Conservation (phyloP, 1,140 invertebrate genomes). For the Hormaphis cornu region DNA sequence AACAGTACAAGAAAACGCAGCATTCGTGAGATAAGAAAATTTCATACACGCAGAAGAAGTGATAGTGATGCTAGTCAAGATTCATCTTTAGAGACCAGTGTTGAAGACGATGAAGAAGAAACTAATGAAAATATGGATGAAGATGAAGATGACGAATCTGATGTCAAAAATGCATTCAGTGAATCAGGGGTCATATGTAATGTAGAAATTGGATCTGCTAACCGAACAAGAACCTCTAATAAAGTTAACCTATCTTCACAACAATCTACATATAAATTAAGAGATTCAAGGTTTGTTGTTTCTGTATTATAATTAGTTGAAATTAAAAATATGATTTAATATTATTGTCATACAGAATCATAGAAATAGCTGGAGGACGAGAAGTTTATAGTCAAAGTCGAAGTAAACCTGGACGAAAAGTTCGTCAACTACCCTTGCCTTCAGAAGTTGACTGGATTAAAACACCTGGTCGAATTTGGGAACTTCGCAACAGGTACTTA, state of each 20-base stretch:
- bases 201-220: background rate
- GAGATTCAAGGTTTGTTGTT: constrained; percentile 19
- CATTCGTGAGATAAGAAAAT: constrained; percentile 21
- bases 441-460: constrained; percentile 49
- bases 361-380: constrained; percentile 77
- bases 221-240: constrained; percentile 4
- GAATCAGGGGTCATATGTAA: constrained; percentile 5
- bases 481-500: constrained; percentile 50
- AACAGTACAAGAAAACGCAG: constrained; percentile 20
- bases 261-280: constrained; percentile 24
- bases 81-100: constrained; percentile 26
- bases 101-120: constrained; percentile 27
- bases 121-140: constrained; percentile 16
- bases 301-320: background rate
- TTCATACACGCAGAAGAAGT: constrained; percentile 23
- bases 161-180: constrained; percentile 2
- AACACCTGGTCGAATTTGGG: constrained; percentile 52
- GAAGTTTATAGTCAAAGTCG: constrained; percentile 76
- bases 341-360: constrained; percentile 55
- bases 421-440: constrained; percentile 34
- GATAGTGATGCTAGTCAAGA: constrained; percentile 27
- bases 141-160: constrained; percentile 23
- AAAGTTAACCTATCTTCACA: background rate
- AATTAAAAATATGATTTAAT: background rate
- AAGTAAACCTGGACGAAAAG: constrained; percentile 63